Conservation (phyloP, 2,113 vertebrate species). For the Calypte anna region DNA sequence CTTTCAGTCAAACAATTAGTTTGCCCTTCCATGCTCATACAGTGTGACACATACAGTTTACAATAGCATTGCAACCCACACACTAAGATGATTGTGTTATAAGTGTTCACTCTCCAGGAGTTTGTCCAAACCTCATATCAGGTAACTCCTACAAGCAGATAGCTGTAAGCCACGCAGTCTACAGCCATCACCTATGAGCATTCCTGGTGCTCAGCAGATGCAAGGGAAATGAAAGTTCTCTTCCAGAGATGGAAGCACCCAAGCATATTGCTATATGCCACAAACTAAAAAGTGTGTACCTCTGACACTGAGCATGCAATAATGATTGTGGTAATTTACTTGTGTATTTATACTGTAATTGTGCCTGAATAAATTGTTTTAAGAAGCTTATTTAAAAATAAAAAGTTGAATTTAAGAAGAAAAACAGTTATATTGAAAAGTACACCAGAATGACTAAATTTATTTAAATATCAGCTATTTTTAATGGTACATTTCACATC, state of each 20-base stretch:
- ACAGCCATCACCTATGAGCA: background rate
- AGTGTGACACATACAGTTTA: background rate
- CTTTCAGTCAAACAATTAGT: background rate
- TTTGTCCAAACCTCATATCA: background rate
- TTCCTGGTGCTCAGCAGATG: background rate
- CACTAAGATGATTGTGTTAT: background rate
- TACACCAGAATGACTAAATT: background rate
- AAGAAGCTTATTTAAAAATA: background rate
- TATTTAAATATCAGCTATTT: background rate
- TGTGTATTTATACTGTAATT: background rate
- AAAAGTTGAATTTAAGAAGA: background rate
- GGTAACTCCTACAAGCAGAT: background rate
- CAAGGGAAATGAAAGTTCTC: background rate
- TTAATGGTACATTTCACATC: background rate
- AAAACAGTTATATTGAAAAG: background rate
- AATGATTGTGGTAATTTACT: background rate
- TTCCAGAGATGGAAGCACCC: background rate
- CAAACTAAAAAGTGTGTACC: background rate
- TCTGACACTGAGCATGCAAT: background rate
- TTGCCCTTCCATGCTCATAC: background rate
- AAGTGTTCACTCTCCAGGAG: background rate
- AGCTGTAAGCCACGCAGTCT: background rate
- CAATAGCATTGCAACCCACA: background rate
- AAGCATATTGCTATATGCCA: background rate
- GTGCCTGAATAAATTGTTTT: background rate